Evolutionary conservation across 2,113 vertebrate species (phyloP), one percentile per base, ranked within the genome.

Genomic region (Forbesichthys agassizii): DNA sequence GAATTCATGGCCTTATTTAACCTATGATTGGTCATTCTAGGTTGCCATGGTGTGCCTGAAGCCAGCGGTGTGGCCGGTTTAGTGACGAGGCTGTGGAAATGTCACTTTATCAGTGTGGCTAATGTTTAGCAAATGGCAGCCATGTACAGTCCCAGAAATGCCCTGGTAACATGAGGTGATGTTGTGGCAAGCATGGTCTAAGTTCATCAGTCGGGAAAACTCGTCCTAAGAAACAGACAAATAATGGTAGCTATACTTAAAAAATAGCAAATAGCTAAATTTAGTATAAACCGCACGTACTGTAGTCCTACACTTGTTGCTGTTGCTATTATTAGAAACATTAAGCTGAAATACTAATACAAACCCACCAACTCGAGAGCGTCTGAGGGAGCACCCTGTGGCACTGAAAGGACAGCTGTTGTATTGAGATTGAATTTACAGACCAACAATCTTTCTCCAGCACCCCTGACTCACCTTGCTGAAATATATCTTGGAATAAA

Each of bases 121-220:
- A 83, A 81, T 75, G 86, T 73, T 73, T 64, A 84, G 78, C 73
- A 78, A 84, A 86, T 69, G 69, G 53, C 72, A 57, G 56, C 49
- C 64, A 62, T 75, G 78, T 55, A 57, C 69, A 58, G 52, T 56
- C 59, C 78, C 55, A 0, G 18, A 79, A 42, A 42, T 8, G 0
- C 36, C 36, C 4, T 8, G 7, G 65, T 0, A 47, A 65, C 48
- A 61, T 60, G 36, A 68, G 48, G 75, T 56, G 73, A 57, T 52
- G 11, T 60, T 11, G 48, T 16, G 20, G 51, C 47, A 20, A 20
- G 20, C 20, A 20, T 20, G 20, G 20, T 20, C 66, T 68, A 73
- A 64, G 74, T 61, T 66, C 60, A 7, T 42, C 36, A 42, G 36
- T 42, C 36, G 36, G 36, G 36, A 42, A 42, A 4, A 42, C 36